A percentile compares a stretch with the other conserved stretches of the same genome.
Evolutionary conservation across 2,113 vertebrate species (phyloP).

Genomic region (Saguinus imperator): DNA sequence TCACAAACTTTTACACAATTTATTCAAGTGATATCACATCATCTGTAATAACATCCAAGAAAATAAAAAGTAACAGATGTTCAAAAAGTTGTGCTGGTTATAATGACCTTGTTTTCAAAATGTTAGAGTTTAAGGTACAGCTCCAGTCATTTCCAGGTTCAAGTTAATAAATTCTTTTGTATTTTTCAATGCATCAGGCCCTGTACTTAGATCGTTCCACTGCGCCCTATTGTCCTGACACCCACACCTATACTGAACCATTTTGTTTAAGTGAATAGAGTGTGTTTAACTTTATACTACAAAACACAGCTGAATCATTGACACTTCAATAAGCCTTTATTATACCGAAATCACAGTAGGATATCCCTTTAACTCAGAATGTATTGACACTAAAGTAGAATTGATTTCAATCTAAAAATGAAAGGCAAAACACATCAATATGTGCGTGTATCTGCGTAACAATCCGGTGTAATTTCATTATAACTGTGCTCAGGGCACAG

Average conservation of each 20-base stretch:
- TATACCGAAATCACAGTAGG: slow-evolving; percentile 75
- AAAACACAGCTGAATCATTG: slow-evolving; percentile 81
- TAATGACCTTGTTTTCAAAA: not conserved
- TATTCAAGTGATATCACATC: slow-evolving; percentile 20
- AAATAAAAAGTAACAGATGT: not conserved
- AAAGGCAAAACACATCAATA: slow-evolving; percentile 68
- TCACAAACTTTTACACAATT: not conserved
- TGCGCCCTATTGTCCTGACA: slow-evolving; percentile 44
- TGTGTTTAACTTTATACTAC: slow-evolving; percentile 77
- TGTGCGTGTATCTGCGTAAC: slow-evolving; percentile 24
- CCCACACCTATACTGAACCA: slow-evolving; percentile 59
- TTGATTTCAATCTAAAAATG: slow-evolving; percentile 73
- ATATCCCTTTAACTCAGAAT: slow-evolving; percentile 73
- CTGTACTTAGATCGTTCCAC: slow-evolving; percentile 42
- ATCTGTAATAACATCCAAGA: not conserved
- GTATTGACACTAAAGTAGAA: slow-evolving; percentile 76
- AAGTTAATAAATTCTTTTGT: slow-evolving; percentile 42
- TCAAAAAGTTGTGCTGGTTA: slow-evolving; percentile 36
- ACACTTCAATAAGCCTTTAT: slow-evolving; percentile 83
- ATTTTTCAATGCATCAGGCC: not conserved
- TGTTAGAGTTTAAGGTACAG: not conserved
- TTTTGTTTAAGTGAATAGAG: slow-evolving; percentile 78
- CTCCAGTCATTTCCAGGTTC: not conserved
- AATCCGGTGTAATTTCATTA: slow-evolving; percentile 44
- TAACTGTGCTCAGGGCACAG: slow-evolving; percentile 11